Percentiles rank a stretch among this genome's conserved stretches.
phyloP scores from a whole-genome alignment of 2,797 vertebrate species.

The Girardinus metallicus region DNA sequence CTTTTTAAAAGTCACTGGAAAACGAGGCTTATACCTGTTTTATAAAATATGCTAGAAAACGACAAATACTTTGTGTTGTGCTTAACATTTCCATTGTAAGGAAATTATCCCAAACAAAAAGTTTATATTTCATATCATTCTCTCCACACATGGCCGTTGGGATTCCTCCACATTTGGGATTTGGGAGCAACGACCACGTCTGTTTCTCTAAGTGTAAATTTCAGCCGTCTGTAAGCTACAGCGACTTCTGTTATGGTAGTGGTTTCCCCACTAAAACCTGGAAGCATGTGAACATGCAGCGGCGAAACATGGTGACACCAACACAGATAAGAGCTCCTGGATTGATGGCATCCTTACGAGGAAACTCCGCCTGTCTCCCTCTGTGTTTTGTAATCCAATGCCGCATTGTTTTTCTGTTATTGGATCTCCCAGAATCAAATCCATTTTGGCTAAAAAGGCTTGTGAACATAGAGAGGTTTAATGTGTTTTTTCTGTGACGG shows the following conservation, averaged over 20 bases:
- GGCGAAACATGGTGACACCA: neutral
- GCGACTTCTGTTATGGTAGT: neutral
- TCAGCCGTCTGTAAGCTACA: neutral
- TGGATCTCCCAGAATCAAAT: neutral
- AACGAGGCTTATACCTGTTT: no score
- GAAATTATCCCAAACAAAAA: no score
- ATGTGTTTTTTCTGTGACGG: neutral
- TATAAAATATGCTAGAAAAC: no score
- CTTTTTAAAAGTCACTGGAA: no score
- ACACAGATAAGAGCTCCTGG: neutral
- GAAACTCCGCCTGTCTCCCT: neutral
- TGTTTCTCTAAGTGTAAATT: neutral
- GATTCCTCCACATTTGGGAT: neutral
- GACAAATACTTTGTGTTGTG: no score
- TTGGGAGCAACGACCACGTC: neutral
- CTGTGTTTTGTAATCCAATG: neutral
- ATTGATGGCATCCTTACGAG: neutral
- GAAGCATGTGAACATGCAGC: neutral
- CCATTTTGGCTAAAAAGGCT: conserved; percentile 1
- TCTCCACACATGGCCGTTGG: neutral
- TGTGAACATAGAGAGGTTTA: neutral
- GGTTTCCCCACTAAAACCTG: neutral
- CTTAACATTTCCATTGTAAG: no score
- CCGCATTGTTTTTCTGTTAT: neutral
- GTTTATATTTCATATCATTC: no score